Evolutionary conservation across 2,888 invertebrate genomes (phyloP).

Genomic region (Cinara cedri): DNA sequence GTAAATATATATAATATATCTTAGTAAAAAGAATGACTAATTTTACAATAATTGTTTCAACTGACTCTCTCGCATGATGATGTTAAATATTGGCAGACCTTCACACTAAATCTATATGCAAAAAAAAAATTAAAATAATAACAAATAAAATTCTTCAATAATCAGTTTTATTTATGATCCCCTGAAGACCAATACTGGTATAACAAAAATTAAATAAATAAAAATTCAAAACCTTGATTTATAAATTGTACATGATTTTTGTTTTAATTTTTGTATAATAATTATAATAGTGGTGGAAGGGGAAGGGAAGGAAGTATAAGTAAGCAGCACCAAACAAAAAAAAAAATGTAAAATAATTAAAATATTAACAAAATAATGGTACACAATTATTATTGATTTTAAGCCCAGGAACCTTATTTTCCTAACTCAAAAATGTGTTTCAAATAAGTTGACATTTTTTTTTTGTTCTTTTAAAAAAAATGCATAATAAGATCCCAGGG

Average conservation of each 20-base stretch:
- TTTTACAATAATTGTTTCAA: slow-evolving; percentile 53
- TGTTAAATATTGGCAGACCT: slow-evolving; percentile 47
- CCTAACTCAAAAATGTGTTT: slow-evolving; percentile 31
- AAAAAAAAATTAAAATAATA: slow-evolving; percentile 38
- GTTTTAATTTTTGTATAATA: slow-evolving; percentile 12
- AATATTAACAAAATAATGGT: slow-evolving; percentile 34
- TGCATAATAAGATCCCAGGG: slow-evolving; percentile 33
- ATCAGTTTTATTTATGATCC: slow-evolving; percentile 1
- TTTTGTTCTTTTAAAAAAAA: slow-evolving; percentile 39
- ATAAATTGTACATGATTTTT: slow-evolving; percentile 36
- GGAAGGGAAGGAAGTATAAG: slow-evolving; percentile 31
- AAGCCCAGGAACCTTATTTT: slow-evolving; percentile 36
- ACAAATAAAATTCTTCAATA: slow-evolving; percentile 9
- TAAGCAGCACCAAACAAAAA: slow-evolving; percentile 54
- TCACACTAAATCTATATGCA: slow-evolving; percentile 54
- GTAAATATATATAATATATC: slow-evolving; percentile 31
- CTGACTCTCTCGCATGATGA: slow-evolving; percentile 37
- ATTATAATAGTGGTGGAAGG: slow-evolving; percentile 1
- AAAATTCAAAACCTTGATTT: slow-evolving; percentile 15
- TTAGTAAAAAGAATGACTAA: slow-evolving; percentile 52
- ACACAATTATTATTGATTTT: slow-evolving; percentile 22
- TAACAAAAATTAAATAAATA: slow-evolving; percentile 15
- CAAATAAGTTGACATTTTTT: not conserved
- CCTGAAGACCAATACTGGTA: slow-evolving; percentile 18
- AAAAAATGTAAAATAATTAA: not conserved